These are phyloP conservation scores for Cheilosia scutellata DNA, from an alignment of 2,888 invertebrate species.

Conservation along the genomic window DNA sequence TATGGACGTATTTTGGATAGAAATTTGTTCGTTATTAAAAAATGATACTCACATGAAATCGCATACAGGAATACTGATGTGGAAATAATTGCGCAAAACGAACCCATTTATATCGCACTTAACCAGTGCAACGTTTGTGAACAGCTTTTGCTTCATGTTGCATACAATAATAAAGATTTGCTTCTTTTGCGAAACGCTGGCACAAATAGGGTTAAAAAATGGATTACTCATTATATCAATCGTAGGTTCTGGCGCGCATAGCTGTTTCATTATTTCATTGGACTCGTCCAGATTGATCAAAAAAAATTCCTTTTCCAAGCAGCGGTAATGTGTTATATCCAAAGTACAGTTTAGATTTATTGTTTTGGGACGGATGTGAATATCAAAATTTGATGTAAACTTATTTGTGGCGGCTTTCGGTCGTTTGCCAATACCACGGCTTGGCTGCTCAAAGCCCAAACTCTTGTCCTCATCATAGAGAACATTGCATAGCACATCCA, in stretches of 20 bases:
- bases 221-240: slow-evolving; percentile 68
- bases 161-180: slow-evolving; percentile 76
- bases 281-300: slow-evolving; percentile 69
- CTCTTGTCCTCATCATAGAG: slow-evolving; percentile 77
- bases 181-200: slow-evolving; percentile 48
- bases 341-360: not conserved
- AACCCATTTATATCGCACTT: slow-evolving; percentile 66
- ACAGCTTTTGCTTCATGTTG: slow-evolving; percentile 71
- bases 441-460: slow-evolving; percentile 77
- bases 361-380: slow-evolving; percentile 31
- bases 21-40: not conserved
- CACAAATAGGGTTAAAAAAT: slow-evolving; percentile 57
- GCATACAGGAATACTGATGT: slow-evolving; percentile 76
- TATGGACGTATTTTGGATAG: not conserved
- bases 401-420: slow-evolving; percentile 79
- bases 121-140: slow-evolving; percentile 74
- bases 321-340: not conserved
- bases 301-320: slow-evolving; percentile 76
- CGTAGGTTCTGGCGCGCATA: slow-evolving; percentile 31
- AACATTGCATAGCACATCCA: slow-evolving; percentile 77
- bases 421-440: slow-evolving; percentile 78
- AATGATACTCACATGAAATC: slow-evolving; percentile 77
- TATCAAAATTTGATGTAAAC: slow-evolving; percentile 75
- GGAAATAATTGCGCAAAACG: slow-evolving; percentile 75
- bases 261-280: slow-evolving; percentile 16